Conservation (phyloP, 1,140 invertebrate species). For the Habropoda laboriosa region DNA sequence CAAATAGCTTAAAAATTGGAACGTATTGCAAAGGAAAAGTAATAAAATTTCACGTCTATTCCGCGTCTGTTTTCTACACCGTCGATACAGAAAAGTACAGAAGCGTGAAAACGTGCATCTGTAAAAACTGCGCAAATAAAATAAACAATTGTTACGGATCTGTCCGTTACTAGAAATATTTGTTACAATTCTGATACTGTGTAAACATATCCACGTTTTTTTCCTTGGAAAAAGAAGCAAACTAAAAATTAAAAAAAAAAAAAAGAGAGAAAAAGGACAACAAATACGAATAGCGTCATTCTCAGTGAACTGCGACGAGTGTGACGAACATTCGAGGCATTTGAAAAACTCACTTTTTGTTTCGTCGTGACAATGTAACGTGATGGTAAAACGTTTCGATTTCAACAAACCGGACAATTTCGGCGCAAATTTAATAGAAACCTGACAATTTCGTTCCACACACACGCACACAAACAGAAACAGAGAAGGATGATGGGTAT, state of each 20-base stretch:
- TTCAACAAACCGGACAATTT: neutral
- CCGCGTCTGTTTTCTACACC: neutral
- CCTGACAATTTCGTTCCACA: neutral
- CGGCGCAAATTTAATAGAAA: slow-evolving; percentile 1
- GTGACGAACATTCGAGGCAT: slow-evolving; percentile 22
- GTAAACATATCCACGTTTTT: neutral
- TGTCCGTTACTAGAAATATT: slow-evolving; percentile 5
- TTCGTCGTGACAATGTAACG: neutral
- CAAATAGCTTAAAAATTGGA: neutral
- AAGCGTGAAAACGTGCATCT: neutral
- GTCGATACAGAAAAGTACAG: neutral
- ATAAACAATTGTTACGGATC: slow-evolving; percentile 32
- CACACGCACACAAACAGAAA: neutral
- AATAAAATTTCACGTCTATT: no score
- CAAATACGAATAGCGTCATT: neutral
- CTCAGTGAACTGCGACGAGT: neutral
- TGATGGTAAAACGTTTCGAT: neutral
- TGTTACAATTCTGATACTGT: slow-evolving; percentile 29
- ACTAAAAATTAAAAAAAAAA: no score
- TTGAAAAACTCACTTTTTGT: neutral
- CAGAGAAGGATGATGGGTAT: neutral
- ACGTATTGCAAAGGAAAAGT: no score
- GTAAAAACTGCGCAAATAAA: neutral
- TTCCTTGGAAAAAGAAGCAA: neutral
- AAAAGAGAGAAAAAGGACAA: neutral